Evolutionary conservation across 2,113 vertebrate species (phyloP).

Genomic region (Heterotilapia buettikoferi): DNA sequence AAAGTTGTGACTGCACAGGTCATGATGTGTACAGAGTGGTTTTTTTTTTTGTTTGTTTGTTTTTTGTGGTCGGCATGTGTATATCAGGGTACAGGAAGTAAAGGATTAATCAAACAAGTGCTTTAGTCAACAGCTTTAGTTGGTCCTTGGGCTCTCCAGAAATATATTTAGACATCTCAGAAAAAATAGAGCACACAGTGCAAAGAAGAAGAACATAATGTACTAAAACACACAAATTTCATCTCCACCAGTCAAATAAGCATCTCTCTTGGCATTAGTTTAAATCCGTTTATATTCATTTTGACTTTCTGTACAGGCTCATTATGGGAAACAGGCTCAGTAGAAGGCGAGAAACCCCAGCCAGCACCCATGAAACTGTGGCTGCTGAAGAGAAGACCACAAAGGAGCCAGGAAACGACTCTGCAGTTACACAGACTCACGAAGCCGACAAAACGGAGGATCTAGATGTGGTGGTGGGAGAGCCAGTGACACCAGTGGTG

Average conservation of each 20-base stretch:
- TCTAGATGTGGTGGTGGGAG: not conserved
- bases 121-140: not conserved
- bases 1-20: not conserved
- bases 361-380: not conserved
- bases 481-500: not conserved
- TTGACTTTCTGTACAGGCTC: constrained; percentile 15
- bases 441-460: not conserved
- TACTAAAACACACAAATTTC: not conserved
- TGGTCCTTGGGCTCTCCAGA: not conserved
- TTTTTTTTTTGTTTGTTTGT: not conserved
- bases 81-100: not conserved
- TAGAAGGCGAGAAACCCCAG: constrained; percentile 20
- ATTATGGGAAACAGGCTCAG: constrained; percentile 62
- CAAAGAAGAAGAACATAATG: constrained; percentile 29
- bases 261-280: not conserved
- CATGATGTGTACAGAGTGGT: not conserved
- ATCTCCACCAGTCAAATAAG: not conserved
- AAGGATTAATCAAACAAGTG: not conserved
- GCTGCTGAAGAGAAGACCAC: constrained; percentile 14
- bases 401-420: not conserved
- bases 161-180: not conserved
- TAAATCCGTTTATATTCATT: not conserved
- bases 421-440: not conserved
- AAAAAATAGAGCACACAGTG: not conserved
- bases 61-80: not conserved